Base-by-base conservation (phyloP, 2,797 vertebrate species). In the Loriculus beryllinus region DNA sequence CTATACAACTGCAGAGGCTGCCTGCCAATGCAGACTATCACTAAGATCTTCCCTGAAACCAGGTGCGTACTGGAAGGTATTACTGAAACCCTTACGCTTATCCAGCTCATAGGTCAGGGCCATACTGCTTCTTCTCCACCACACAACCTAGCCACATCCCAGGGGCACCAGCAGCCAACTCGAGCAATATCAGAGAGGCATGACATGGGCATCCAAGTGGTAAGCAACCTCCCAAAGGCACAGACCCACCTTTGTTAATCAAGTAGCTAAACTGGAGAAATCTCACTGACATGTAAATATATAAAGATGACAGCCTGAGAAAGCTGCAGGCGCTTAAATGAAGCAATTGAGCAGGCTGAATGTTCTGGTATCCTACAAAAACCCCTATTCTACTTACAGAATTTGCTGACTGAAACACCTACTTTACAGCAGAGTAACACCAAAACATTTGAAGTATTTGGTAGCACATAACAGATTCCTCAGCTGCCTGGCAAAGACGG, bases 171-270 rank as follows among this genome's bases (percentile, higher is more conserved):
- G 76, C 35, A 28, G 23, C 10, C 48, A 35, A 39, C 10, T 40
- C 20, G n/a, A 77, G 76, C 33, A 31, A 1, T 1, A 47, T 10
- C 35, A 45, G 52, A 91, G 64, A 64, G 14, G 18, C n/a, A 56
- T 0, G 1, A 33, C 51, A 35, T 3, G 3, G 22, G 37, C 29
- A 64, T 28, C 40, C 22, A 4, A 0, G 0, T 23, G 52, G 19
- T 21, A 22, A 92, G 47, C 23, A 33, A 39, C n/a, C 15, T 77
- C 60, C 49, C 31, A 37, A 40, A 62, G 56, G 29, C 2, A 3
- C 33, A 56, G n/a, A 85, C 40, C 17, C 20, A 31, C 42, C 26
- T 67, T 74, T 40, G 22, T 29, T 33, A 60, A 29, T 78, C 22
- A 52, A 67, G 49, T 5, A 57, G 39, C 19, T 43, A 45, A 64